phyloP scores from a whole-genome alignment of 2,797 vertebrate species.

The Vespertilio murinus region DNA sequence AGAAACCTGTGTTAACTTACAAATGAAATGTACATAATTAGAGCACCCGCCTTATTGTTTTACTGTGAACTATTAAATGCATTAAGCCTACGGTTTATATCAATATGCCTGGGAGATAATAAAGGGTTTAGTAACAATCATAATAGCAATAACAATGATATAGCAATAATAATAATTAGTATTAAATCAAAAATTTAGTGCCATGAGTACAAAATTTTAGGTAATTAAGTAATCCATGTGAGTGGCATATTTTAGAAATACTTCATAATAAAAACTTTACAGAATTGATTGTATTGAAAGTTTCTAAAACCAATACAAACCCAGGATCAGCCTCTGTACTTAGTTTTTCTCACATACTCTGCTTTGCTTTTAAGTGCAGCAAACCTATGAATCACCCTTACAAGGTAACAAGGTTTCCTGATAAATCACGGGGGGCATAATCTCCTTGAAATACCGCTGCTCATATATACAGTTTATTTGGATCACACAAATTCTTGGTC shows the following conservation, averaged over 20 bases:
- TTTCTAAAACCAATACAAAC: neutral
- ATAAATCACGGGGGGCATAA: slow-evolving; percentile 29
- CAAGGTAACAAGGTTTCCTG: slow-evolving; percentile 16
- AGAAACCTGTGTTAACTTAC: neutral
- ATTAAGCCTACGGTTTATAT: neutral
- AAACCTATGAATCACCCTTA: slow-evolving; percentile 18
- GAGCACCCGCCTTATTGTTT: neutral
- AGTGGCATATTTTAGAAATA: neutral
- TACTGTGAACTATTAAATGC: neutral
- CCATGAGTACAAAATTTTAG: neutral
- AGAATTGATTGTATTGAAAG: neutral
- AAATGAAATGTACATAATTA: neutral
- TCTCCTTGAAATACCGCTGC: slow-evolving; percentile 36
- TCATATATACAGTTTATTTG: slow-evolving; percentile 36
- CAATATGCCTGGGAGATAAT: neutral
- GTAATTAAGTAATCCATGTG: neutral
- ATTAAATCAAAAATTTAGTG: neutral
- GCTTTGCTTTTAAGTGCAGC: neutral
- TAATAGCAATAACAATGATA: neutral
- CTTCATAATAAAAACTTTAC: neutral
- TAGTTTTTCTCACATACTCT: neutral
- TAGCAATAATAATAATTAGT: neutral
- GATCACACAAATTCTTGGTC: slow-evolving; percentile 22
- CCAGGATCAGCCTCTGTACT: neutral
- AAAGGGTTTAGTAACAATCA: neutral